Evolutionary conservation across 2,888 invertebrate species (phyloP), one percentile per base, ranked within the genome.

Genomic region (Macrophya alboannulata): DNA sequence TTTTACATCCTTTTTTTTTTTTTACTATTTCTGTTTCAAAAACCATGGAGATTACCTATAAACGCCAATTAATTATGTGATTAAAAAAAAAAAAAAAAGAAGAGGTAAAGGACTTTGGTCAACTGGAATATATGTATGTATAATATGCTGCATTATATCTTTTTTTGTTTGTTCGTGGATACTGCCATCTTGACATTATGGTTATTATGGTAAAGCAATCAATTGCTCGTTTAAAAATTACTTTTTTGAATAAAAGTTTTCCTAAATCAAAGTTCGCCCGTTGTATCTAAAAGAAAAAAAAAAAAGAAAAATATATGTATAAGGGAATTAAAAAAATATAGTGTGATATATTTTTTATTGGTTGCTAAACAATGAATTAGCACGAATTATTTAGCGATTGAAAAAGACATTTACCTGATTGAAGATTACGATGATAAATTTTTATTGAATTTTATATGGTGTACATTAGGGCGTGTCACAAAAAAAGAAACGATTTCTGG

Each of bases 51-150:
- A 62, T 62, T 62, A 25, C 62, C 62, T 21, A n/a, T n/a, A 62
- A 62, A 68, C 25, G 68, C 68, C 68, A 68, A 68, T 68, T 25
- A 6, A 68, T 68, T 68, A 25, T 68, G 37, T 68, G 68, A 62
- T 62, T 62, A 4, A 37, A 68, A 68, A 25, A 12, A 17, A 55
- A 55, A 8, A 12, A 17, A 55, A 31, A 2, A 31, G 3, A 31
- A n/a, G n/a, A n/a, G n/a, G n/a, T n/a, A n/a, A 31, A 15, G 68
- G 31, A 12, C 15, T 68, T 68, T 37, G 68, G 68, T 37, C 37
- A 68, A 37, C 37, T 17, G 68, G 25, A 68, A 15, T 68, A 37
- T 37, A 17, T n/a, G 25, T 37, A 15, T 68, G 17, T 37, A 17
- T n/a, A 55, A 15, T n/a, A 37, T 37, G 25, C 37, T 68, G 68